These are phyloP conservation scores for Vulpes lagopus DNA, from an alignment of 2,113 vertebrate species.

Conservation along the genomic window DNA sequence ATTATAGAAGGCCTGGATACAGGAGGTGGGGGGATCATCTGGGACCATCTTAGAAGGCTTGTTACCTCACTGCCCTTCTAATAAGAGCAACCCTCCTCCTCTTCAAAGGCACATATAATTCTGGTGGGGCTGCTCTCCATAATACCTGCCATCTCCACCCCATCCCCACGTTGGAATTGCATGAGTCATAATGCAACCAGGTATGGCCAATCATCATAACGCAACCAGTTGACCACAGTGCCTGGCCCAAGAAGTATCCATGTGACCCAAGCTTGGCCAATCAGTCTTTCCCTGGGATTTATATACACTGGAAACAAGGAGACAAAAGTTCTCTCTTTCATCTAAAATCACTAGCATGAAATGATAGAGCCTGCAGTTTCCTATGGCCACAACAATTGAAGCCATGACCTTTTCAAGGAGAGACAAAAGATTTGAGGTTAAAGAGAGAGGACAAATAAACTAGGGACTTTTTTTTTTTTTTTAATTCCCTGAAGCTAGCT, in stretches of 20 bases:
- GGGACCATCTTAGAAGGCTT: not conserved
- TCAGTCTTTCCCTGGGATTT: not conserved
- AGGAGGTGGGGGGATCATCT: not conserved
- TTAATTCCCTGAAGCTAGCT: not conserved
- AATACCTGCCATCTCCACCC: not conserved
- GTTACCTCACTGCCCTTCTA: not conserved
- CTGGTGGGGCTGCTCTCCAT: not conserved
- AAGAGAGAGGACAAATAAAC: constrained; percentile 3
- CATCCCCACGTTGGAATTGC: not conserved
- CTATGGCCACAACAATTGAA: not conserved
- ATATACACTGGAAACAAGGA: constrained; percentile 23
- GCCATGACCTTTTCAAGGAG: not conserved
- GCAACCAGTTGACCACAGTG: not conserved
- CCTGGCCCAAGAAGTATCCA: not conserved
- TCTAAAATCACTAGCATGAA: constrained; percentile 43
- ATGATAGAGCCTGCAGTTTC: not conserved
- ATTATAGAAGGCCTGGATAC: not conserved
- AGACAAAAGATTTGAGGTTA: constrained; percentile 39
- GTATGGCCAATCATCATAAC: not conserved
- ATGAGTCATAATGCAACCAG: not conserved
- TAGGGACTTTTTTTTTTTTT: not conserved
- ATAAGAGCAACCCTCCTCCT: not conserved
- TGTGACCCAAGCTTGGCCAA: not conserved
- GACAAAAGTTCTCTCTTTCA: not conserved
- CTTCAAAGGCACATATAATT: not conserved